These are phyloP conservation scores for Oriolus oriolus DNA, from an alignment of 2,113 vertebrate species.

Conservation along the genomic window DNA sequence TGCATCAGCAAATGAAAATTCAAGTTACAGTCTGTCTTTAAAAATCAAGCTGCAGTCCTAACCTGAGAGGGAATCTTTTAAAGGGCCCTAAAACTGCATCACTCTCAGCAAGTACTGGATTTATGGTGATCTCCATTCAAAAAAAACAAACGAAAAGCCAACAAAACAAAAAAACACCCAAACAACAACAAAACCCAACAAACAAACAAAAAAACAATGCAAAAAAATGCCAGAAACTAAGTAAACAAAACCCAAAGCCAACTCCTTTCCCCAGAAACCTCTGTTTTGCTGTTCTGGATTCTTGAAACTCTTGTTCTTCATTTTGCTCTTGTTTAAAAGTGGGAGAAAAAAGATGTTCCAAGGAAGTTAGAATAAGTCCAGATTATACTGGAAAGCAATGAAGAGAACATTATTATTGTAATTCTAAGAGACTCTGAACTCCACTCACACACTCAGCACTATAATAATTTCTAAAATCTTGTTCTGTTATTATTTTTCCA, in stretches of 20 bases:
- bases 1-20: neutral
- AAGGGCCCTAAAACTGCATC: neutral
- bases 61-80: neutral
- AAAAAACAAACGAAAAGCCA: neutral
- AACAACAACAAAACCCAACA: neutral
- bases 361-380: neutral
- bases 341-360: neutral
- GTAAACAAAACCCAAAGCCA: neutral
- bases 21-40: neutral
- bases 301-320: neutral
- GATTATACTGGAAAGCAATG: neutral
- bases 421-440: neutral
- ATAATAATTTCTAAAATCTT: neutral
- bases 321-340: neutral
- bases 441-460: neutral
- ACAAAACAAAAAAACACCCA: neutral
- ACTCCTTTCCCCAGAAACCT: accelerated
- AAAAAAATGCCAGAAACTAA: neutral
- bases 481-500: neutral
- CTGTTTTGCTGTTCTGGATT: neutral
- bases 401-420: neutral
- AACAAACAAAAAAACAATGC: neutral
- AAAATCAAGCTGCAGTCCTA: neutral
- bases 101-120: neutral
- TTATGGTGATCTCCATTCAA: neutral